Evolutionary conservation across 1,140 invertebrate species (phyloP).

Genomic region (Zaprionus lachaisei): DNA sequence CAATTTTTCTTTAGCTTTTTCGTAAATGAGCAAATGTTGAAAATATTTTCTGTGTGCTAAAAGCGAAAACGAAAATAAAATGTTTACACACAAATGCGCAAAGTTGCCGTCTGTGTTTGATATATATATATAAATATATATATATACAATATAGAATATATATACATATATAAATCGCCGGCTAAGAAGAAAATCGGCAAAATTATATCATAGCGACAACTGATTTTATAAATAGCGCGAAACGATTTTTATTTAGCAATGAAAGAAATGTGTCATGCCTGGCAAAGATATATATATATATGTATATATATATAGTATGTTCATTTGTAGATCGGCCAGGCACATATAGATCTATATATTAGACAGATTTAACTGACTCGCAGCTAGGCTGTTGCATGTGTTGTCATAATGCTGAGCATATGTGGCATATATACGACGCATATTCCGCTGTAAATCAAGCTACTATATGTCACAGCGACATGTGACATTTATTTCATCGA

Average conservation of each 20-base stretch:
- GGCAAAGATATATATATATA: conserved; percentile 43
- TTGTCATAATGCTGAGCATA: conserved; percentile 35
- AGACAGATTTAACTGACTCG: background rate
- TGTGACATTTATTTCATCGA: conserved; percentile 21
- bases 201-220: conserved; percentile 75
- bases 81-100: conserved; percentile 41
- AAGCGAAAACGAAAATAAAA: conserved; percentile 64
- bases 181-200: conserved; percentile 64
- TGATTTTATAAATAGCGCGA: conserved; percentile 70
- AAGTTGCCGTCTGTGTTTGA: conserved; percentile 7
- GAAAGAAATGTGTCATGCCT: conserved; percentile 65
- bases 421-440: conserved; percentile 18
- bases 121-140: conserved; percentile 21
- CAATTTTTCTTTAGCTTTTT: conserved; percentile 30
- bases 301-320: background rate
- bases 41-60: conserved; percentile 55
- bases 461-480: background rate
- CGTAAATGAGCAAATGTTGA: conserved; percentile 66
- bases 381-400: conserved; percentile 25
- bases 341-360: conserved; percentile 16
- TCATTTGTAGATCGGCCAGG: conserved; percentile 22
- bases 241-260: conserved; percentile 36
- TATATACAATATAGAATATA: conserved; percentile 16
- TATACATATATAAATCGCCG: conserved; percentile 51
- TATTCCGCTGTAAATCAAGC: conserved; percentile 32